phyloP scores from a whole-genome alignment of 2,888 invertebrate species.

The Hymenopus coronatus region DNA sequence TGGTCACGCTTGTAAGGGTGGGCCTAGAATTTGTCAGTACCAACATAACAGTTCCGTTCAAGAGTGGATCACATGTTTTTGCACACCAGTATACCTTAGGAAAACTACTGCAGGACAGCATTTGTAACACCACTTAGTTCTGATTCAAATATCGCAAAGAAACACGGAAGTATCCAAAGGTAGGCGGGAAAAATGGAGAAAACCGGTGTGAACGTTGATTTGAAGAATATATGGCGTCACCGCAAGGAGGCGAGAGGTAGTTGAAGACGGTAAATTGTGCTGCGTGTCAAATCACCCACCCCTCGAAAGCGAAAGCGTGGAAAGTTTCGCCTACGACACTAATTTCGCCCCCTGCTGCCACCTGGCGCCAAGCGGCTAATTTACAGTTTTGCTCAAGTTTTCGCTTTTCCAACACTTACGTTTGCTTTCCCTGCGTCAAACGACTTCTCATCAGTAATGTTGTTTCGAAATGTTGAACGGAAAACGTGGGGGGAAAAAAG shows the following conservation, averaged over 20 bases:
- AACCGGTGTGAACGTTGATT: not conserved
- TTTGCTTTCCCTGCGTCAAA: not conserved
- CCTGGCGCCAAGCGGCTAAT: constrained; percentile 3
- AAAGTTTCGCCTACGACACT: not conserved
- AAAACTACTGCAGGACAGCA: too few species aligned
- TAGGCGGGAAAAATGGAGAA: not conserved
- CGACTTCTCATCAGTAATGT: not conserved
- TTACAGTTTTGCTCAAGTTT: not conserved
- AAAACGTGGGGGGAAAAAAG: not conserved
- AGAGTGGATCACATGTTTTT: too few species aligned
- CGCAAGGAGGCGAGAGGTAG: not conserved
- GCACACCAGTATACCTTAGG: too few species aligned
- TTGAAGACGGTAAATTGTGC: not conserved
- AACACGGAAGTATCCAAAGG: not conserved
- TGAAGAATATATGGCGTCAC: not conserved
- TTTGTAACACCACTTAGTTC: too few species aligned
- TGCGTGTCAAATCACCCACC: not conserved
- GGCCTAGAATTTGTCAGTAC: too few species aligned
- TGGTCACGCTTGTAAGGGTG: too few species aligned
- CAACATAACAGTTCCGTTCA: too few species aligned
- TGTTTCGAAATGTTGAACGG: not conserved
- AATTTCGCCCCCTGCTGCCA: not conserved
- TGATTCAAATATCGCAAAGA: not conserved
- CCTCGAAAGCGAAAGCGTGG: not conserved
- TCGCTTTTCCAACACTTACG: not conserved